These are phyloP conservation scores for Sebastes hubbsi DNA, from an alignment of 2,797 vertebrate genomes.

Conservation along the genomic window DNA sequence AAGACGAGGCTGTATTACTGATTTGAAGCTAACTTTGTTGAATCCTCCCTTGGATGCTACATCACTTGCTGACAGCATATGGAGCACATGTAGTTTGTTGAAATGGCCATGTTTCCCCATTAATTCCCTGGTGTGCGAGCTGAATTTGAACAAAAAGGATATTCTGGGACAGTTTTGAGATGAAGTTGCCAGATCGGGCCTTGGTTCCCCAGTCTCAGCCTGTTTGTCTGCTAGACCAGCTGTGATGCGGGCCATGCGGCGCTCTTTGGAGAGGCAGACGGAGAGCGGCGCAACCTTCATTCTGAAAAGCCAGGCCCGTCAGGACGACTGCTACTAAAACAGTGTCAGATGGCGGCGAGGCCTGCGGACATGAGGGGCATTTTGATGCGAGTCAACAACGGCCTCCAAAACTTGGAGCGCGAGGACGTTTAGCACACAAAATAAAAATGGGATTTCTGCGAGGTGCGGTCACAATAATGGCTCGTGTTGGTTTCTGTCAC, in stretches of 20 bases:
- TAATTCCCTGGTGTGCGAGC: slow-evolving; percentile 10
- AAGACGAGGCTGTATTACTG: neutral
- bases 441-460: neutral
- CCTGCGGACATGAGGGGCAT: slow-evolving; percentile 47
- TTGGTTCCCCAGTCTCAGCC: slow-evolving; percentile 32
- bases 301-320: slow-evolving; percentile 56
- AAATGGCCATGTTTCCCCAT: slow-evolving; percentile 34
- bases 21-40: neutral
- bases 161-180: slow-evolving; percentile 56
- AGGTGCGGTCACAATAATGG: slow-evolving; percentile 17
- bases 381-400: slow-evolving; percentile 51
- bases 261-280: slow-evolving; percentile 56
- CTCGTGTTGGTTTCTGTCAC: slow-evolving; percentile 28
- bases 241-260: slow-evolving; percentile 47
- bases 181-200: slow-evolving; percentile 51
- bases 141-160: slow-evolving; percentile 43
- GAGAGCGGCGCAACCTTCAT: slow-evolving; percentile 61
- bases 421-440: slow-evolving; percentile 31
- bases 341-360: slow-evolving; percentile 54
- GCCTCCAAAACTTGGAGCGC: slow-evolving; percentile 21
- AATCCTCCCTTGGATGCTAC: neutral
- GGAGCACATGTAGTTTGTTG: slow-evolving; percentile 29
- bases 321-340: slow-evolving; percentile 50
- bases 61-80: slow-evolving; percentile 39
- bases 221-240: slow-evolving; percentile 62